Percentiles rank a stretch among this genome's conserved stretches.
phyloP scores from a whole-genome alignment of 1,140 invertebrate genomes.

The Bombus polaris region DNA sequence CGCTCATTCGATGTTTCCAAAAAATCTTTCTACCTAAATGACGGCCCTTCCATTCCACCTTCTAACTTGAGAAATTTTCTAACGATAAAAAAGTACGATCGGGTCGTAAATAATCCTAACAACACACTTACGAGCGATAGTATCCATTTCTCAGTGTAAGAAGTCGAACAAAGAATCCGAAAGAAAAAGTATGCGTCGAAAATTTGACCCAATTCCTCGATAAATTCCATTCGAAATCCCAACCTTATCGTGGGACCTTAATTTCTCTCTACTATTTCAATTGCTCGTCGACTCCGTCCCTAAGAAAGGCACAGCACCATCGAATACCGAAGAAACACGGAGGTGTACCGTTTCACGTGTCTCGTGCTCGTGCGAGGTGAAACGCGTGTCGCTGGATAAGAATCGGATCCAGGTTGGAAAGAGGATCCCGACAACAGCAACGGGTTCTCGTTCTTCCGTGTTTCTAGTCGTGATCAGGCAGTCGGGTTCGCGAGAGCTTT shows the following conservation, averaged over 20 bases:
- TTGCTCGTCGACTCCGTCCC: not conserved
- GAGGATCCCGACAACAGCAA: not conserved
- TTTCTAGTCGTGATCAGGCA: conserved; percentile 64
- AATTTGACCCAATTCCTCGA: no score
- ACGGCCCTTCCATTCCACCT: no score
- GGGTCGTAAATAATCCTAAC: no score
- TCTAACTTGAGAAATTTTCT: no score
- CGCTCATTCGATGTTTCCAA: no score
- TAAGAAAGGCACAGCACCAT: not conserved
- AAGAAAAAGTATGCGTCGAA: not conserved
- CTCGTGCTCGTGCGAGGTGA: not conserved
- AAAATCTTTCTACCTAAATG: no score
- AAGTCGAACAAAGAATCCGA: not conserved
- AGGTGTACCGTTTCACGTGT: not conserved
- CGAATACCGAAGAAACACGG: not conserved
- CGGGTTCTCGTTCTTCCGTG: conserved; percentile 50
- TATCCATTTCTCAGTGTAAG: no score
- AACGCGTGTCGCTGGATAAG: not conserved
- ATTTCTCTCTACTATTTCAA: not conserved
- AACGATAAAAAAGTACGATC: no score
- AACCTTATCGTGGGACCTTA: not conserved
- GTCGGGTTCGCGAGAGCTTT: conserved; percentile 52
- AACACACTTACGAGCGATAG: no score
- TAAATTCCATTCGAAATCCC: no score
- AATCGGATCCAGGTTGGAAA: conserved; percentile 2